Conservation (phyloP, 1,140 invertebrate species). For the Drosophila obscura region DNA sequence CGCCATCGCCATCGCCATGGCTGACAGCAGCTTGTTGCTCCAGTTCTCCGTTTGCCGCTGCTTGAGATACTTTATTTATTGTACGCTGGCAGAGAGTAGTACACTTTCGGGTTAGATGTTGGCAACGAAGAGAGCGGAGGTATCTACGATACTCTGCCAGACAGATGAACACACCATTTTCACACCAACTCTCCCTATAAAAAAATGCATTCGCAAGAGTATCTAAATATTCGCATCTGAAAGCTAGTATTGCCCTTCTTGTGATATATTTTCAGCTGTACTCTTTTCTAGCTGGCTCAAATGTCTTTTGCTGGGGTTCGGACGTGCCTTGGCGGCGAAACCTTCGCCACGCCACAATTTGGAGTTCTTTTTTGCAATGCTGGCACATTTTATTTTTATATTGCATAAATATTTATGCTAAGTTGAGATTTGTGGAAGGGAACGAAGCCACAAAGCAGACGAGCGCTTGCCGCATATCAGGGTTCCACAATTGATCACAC, state of each 20-base stretch:
- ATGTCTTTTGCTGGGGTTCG: constrained; percentile 43
- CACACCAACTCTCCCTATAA: too few species aligned
- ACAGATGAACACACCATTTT: too few species aligned
- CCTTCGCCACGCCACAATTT: constrained; percentile 16
- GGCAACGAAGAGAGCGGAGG: too few species aligned
- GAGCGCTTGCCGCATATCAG: not conserved
- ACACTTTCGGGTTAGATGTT: too few species aligned
- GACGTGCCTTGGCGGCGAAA: constrained; percentile 39
- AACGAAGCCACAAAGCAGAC: too few species aligned
- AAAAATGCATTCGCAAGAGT: not conserved
- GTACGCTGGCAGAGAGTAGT: not conserved
- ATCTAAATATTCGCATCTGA: not conserved
- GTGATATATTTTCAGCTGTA: not conserved
- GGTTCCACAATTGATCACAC: constrained; percentile 22
- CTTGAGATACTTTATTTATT: constrained; percentile 24
- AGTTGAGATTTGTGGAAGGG: constrained; percentile 24
- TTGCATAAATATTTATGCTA: constrained; percentile 28
- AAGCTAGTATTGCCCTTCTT: too few species aligned
- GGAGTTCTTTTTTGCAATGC: constrained; percentile 15
- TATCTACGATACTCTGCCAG: too few species aligned
- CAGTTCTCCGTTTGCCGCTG: constrained; percentile 28
- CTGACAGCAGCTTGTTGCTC: constrained; percentile 46
- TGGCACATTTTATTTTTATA: constrained; percentile 9
- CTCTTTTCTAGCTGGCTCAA: constrained; percentile 32
- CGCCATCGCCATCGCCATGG: constrained; percentile 6